phyloP scores from a whole-genome alignment of 1,140 invertebrate genomes.

The Rhynchophorus ferrugineus region DNA sequence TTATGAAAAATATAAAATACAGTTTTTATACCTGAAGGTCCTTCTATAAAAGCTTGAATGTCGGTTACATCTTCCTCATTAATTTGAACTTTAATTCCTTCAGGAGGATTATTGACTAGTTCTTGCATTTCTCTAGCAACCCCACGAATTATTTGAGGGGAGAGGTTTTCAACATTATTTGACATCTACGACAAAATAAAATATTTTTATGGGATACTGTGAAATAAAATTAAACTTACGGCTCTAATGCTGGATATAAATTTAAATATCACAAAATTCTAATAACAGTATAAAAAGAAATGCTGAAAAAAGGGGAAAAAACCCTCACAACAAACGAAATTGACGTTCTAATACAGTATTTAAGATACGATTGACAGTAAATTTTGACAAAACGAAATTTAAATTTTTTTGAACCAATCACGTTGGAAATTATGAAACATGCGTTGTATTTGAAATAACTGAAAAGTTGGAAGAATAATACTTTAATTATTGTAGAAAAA shows the following conservation, averaged over 20 bases:
- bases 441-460: too few relatives aligned
- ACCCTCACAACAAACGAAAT: conserved; percentile 26
- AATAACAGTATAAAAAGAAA: conserved; percentile 16
- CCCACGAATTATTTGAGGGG: conserved; percentile 82
- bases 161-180: conserved; percentile 90
- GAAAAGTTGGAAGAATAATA: too few relatives aligned
- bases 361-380: conserved; percentile 6
- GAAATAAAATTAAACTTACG: conserved; percentile 13
- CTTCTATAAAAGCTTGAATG: conserved; percentile 84
- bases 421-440: not conserved
- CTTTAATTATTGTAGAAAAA: too few relatives aligned
- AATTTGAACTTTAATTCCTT: conserved; percentile 79
- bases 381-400: conserved; percentile 24
- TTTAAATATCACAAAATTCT: conserved; percentile 22
- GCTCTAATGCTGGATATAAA: conserved; percentile 19
- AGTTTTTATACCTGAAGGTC: conserved; percentile 55
- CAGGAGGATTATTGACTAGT: conserved; percentile 67
- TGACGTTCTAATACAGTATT: conserved; percentile 18
- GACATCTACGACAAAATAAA: conserved; percentile 50
- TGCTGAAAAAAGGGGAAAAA: conserved; percentile 11
- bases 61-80: conserved; percentile 90
- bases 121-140: conserved; percentile 78
- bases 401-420: conserved; percentile 29
- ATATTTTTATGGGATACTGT: not conserved
- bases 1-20: not conserved